A percentile compares a stretch with the other conserved stretches of the same genome.
Conservation (phyloP, 2,113 vertebrate species). For the Hippolais icterina region DNA sequence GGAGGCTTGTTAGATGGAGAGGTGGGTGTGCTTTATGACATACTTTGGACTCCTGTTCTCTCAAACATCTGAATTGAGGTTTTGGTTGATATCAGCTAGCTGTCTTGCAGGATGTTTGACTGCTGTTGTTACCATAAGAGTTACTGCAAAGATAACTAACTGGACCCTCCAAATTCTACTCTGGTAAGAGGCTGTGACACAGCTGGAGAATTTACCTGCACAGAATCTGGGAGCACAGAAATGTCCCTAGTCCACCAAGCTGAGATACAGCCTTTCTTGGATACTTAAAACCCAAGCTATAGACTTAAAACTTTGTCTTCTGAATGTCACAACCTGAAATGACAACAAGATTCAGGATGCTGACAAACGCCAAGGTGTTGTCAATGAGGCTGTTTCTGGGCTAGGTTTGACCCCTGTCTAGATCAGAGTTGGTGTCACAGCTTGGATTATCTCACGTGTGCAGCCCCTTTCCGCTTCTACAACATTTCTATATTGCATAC, state of each 20-base stretch:
- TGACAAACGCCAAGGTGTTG: not conserved
- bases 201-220: not conserved
- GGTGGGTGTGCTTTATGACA: not conserved
- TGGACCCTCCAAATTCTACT: not conserved
- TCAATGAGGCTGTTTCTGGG: not conserved
- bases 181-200: not conserved
- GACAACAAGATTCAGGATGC: not conserved
- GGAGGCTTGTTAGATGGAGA: not conserved
- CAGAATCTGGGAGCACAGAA: not conserved
- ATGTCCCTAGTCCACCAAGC: not conserved
- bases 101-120: not conserved
- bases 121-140: not conserved
- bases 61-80: not conserved
- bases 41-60: not conserved
- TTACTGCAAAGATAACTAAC: not conserved
- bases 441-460: not conserved
- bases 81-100: not conserved
- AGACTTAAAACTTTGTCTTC: not conserved
- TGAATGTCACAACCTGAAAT: not conserved
- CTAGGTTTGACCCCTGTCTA: not conserved
- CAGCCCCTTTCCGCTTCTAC: not conserved
- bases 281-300: not conserved
- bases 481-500: not conserved
- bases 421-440: not conserved
- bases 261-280: not conserved